phyloP scores from a whole-genome alignment of 1,140 invertebrate species.

The Lepidostoma basale region DNA sequence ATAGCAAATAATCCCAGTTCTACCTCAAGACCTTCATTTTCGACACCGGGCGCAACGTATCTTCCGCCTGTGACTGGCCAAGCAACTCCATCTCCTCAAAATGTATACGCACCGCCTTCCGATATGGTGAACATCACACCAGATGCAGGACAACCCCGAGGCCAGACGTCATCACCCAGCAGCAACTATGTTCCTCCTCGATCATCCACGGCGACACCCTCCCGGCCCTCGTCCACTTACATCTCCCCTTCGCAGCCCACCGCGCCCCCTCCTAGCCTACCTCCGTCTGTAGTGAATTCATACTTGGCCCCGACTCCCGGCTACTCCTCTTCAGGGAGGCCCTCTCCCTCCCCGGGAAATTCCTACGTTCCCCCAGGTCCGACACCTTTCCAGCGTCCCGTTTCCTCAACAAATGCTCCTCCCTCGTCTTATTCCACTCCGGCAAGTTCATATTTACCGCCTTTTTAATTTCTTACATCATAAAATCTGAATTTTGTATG shows the following conservation, averaged over 20 bases:
- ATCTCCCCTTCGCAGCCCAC: background rate
- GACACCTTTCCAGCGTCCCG: constrained; percentile 5
- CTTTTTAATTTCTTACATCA: constrained; percentile 32
- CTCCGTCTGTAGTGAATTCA: constrained; percentile 20
- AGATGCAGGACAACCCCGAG: background rate
- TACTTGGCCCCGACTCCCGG: constrained; percentile 13
- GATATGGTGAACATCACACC: background rate
- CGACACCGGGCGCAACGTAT: constrained; percentile 21
- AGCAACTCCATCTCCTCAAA: background rate
- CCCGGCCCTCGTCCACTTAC: background rate
- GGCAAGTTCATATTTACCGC: constrained; percentile 39
- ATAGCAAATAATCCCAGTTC: constrained; percentile 11
- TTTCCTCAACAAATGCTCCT: background rate
- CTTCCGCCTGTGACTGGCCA: constrained; percentile 13
- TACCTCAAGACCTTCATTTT: background rate
- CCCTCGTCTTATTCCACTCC: constrained; percentile 35
- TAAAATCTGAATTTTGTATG: no score
- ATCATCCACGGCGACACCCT: background rate
- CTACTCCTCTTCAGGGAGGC: constrained; percentile 11
- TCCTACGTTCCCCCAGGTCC: constrained; percentile 17
- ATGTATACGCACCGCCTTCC: background rate
- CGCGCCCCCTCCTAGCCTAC: constrained; percentile 17
- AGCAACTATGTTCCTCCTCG: constrained; percentile 30
- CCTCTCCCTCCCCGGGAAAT: background rate
- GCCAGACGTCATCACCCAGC: background rate